Percentiles rank a stretch among this genome's conserved stretches.
Conservation (phyloP, 1,140 invertebrate genomes). For the Drosophila elegans region DNA sequence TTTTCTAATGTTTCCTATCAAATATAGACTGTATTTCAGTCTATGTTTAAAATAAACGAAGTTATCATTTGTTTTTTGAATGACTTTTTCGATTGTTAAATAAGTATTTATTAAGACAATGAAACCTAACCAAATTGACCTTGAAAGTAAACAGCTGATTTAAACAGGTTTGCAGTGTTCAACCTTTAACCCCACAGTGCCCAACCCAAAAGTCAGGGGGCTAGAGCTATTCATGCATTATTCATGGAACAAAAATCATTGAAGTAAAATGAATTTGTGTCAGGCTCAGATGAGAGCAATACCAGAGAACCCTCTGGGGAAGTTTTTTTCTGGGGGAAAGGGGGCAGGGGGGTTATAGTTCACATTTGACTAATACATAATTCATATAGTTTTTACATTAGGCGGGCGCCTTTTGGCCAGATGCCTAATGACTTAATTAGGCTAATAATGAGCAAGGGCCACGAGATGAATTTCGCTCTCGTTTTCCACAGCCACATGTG, state of each 20-base stretch:
- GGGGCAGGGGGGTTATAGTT: conserved; percentile 3
- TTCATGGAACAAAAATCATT: conserved; percentile 70
- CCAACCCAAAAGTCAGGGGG: background rate
- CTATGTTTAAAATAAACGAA: too few species aligned
- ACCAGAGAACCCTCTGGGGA: background rate
- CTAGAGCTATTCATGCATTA: conserved; percentile 48
- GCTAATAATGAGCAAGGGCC: conserved; percentile 59
- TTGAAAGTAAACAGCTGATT: background rate
- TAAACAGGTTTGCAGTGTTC: too few species aligned
- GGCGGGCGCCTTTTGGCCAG: conserved; percentile 45
- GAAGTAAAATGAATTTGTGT: conserved; percentile 76
- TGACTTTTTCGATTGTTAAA: too few species aligned
- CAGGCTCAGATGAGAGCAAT: conserved; percentile 33
- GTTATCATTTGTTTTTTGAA: too few species aligned
- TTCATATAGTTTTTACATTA: conserved; percentile 77
- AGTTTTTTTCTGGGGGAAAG: background rate
- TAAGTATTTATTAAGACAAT: too few species aligned
- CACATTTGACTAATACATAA: conserved; percentile 67
- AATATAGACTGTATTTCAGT: too few species aligned
- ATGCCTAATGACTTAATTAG: conserved; percentile 80
- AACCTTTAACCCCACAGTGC: background rate
- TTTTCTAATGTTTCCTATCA: too few species aligned
- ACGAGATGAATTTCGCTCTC: background rate
- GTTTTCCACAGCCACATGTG: conserved; percentile 17
- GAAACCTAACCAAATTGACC: background rate